Evolutionary conservation across 2,797 vertebrate species (phyloP).

Genomic region (Sebastes iracundus): DNA sequence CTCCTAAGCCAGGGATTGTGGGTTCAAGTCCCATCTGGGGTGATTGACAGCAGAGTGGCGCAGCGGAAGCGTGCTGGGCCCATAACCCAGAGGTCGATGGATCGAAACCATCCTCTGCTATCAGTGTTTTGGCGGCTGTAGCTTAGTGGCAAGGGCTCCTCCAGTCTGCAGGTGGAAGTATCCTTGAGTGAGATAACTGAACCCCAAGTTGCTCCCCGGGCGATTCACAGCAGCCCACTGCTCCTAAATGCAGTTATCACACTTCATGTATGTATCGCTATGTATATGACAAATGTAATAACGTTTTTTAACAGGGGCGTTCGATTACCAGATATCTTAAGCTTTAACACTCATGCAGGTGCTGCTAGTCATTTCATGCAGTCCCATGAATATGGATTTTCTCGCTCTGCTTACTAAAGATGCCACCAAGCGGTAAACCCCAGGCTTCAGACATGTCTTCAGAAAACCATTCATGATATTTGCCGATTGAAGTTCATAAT

Average conservation of each 20-base stretch:
- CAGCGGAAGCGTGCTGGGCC: slow-evolving; percentile 20
- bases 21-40: slow-evolving; percentile 71
- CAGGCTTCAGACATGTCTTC: neutral
- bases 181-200: neutral
- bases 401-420: neutral
- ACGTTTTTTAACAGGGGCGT: neutral
- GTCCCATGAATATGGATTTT: slow-evolving; percentile 4
- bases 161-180: too few species aligned
- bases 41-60: slow-evolving; percentile 5
- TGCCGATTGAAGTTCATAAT: neutral
- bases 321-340: neutral
- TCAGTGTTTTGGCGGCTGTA: too few species aligned
- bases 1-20: slow-evolving; percentile 82
- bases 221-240: too few species aligned
- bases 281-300: too few species aligned
- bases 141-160: too few species aligned
- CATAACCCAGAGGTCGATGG: slow-evolving; percentile 77
- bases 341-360: neutral
- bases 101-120: slow-evolving; percentile 78
- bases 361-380: neutral
- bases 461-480: neutral
- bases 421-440: neutral
- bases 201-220: too few species aligned
- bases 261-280: too few species aligned
- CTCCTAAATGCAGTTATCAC: too few species aligned